phyloP scores from a whole-genome alignment of 2,888 invertebrate genomes.

The Cephonodes hylas region DNA sequence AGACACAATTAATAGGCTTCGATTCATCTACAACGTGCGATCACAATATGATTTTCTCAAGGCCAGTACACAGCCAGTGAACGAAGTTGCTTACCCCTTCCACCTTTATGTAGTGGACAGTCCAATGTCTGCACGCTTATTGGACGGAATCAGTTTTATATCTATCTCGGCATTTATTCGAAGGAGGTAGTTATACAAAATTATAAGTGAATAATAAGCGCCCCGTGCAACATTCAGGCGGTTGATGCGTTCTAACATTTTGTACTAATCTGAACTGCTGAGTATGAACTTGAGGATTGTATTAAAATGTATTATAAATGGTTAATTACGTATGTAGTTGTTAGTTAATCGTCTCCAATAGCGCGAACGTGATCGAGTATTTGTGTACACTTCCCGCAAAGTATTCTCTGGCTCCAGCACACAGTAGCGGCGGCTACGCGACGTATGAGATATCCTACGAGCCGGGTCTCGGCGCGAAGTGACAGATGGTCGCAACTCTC shows the following conservation, averaged over 20 bases:
- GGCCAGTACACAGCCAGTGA: constrained; percentile 10
- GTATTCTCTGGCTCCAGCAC: background rate
- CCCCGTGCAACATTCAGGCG: constrained; percentile 6
- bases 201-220: constrained; percentile 49
- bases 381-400: background rate
- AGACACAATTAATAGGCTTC: background rate
- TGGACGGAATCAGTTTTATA: constrained; percentile 57
- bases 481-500: constrained; percentile 55
- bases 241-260: constrained; percentile 27
- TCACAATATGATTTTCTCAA: background rate
- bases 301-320: constrained; percentile 10
- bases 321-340: constrained; percentile 24
- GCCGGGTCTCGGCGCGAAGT: background rate
- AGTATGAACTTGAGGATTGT: constrained; percentile 30
- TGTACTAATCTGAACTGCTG: constrained; percentile 42
- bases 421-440: background rate
- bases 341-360: constrained; percentile 21
- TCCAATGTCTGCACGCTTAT: constrained; percentile 38
- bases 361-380: constrained; percentile 12
- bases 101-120: background rate
- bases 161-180: constrained; percentile 75
- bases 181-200: constrained; percentile 59
- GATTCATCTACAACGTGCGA: background rate
- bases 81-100: background rate
- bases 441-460: no score